Evolutionary conservation across 2,797 vertebrate genomes (phyloP).

Genomic region (Rhincodon typus): DNA sequence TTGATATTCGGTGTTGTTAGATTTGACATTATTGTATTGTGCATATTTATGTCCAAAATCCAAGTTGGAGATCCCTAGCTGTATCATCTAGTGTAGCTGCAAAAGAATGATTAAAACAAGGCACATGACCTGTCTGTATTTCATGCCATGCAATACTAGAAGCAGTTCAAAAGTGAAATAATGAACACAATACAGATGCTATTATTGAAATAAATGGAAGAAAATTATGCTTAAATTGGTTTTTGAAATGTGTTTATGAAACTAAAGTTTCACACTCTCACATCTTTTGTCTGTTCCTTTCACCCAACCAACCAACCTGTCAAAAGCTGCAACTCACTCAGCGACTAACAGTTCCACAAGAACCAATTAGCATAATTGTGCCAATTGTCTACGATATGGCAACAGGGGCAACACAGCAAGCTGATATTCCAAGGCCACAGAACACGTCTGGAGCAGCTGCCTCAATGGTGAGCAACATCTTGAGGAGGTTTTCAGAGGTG

Average conservation of each 20-base stretch:
- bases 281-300: not conserved
- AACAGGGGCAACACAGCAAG: constrained; percentile 92
- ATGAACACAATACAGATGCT: not conserved
- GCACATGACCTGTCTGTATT: not conserved
- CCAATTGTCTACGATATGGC: constrained; percentile 99
- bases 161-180: not conserved
- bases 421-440: constrained; percentile 95
- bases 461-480: constrained; percentile 94
- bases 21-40: not conserved
- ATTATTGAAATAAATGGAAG: not conserved
- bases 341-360: constrained; percentile 82
- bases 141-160: not conserved
- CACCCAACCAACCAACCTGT: constrained; percentile 38
- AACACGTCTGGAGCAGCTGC: constrained; percentile 94
- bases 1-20: not conserved
- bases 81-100: not conserved
- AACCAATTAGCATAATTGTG: constrained; percentile 92
- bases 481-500: constrained; percentile 95
- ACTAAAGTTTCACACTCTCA: not conserved
- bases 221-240: not conserved
- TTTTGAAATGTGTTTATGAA: not conserved
- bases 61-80: not conserved
- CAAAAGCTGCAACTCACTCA: constrained; percentile 91
- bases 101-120: not conserved
- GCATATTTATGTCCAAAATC: not conserved